Evolutionary conservation across 2,888 invertebrate genomes (phyloP).

Genomic region (Mycalesis mineus): DNA sequence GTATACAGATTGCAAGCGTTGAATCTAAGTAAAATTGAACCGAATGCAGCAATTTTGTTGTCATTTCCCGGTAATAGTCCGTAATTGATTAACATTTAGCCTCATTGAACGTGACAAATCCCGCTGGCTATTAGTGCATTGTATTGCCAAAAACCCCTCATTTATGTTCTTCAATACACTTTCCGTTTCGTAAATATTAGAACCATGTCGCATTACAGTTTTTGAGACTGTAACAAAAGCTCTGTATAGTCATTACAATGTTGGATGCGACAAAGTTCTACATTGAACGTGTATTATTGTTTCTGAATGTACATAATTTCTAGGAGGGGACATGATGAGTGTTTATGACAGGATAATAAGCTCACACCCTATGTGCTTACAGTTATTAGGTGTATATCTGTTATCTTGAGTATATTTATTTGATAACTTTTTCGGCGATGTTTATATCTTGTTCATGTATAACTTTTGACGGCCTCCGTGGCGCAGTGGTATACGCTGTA

Average conservation of each 20-base stretch:
- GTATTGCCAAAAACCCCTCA: conserved; percentile 42
- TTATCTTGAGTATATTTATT: conserved; percentile 45
- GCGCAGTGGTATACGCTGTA: no score
- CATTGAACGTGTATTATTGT: conserved; percentile 3
- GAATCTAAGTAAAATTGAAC: neutral
- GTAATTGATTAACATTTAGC: conserved; percentile 32
- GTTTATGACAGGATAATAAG: conserved; percentile 71
- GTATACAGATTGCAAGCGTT: no score
- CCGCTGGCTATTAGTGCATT: conserved; percentile 37
- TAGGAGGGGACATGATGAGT: conserved; percentile 51
- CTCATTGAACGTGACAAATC: conserved; percentile 32
- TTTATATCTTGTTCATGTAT: neutral
- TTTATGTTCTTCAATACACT: conserved; percentile 19
- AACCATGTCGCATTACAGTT: conserved; percentile 1
- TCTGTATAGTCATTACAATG: neutral
- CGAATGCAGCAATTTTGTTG: conserved; percentile 31
- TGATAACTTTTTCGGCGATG: neutral
- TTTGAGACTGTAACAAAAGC: conserved; percentile 1
- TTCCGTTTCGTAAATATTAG: neutral
- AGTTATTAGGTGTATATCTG: conserved; percentile 56
- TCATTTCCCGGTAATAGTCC: conserved; percentile 29
- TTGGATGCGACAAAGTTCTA: conserved; percentile 1
- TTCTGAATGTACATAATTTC: conserved; percentile 32
- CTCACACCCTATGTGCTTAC: conserved; percentile 54
- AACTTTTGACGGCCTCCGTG: no score